Evolutionary conservation across 2,888 invertebrate species (phyloP), one percentile per base, ranked within the genome.

Genomic region (Omphaloscelis lunosa): DNA sequence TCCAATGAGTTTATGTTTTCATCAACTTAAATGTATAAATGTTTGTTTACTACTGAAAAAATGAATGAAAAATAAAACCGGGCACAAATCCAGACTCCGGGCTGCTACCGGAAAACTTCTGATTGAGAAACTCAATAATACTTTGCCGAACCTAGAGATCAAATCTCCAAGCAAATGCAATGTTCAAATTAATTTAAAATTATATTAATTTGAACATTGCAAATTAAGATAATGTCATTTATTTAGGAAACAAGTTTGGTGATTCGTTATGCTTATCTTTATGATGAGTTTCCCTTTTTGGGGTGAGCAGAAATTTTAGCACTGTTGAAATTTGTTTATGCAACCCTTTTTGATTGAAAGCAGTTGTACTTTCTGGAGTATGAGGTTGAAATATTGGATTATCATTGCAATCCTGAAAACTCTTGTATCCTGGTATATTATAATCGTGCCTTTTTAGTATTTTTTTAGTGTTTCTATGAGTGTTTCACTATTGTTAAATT

Each of bases 151-250:
- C 9, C 48, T 27, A n/a, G 11, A 66, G 20, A 23, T 8, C 29
- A 27, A 51, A 51, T 5, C 8, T 8, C 6, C 15, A 9, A 17
- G 11, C 6, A 41, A 45, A 12, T 65, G 1, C 0, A 45, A 45
- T 65, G 27, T 20, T 65, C 17, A 45, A 20, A 45, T 65, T 11
- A 27, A 65, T 51, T 3, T 51, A 51, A 51, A 51, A 51, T 51
- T 51, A 23, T 23, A 51, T 23, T 51, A 9, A 51, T 23, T 51
- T 51, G 23, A 51, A 51, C 23, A 20, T 51, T 23, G 20, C 23
- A 51, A 51, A 23, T 51, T 8, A 51, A 75, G 77, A 81, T 76
- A 70, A 70, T 2, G 67, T 80, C 27, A 81, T 86, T 86, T 78
- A 84, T 83, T 63, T 53, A 51, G 72, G 41, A 79, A 75, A 29